phyloP scores from a whole-genome alignment of 2,888 invertebrate species.

The Eumacrocentrus americanus region DNA sequence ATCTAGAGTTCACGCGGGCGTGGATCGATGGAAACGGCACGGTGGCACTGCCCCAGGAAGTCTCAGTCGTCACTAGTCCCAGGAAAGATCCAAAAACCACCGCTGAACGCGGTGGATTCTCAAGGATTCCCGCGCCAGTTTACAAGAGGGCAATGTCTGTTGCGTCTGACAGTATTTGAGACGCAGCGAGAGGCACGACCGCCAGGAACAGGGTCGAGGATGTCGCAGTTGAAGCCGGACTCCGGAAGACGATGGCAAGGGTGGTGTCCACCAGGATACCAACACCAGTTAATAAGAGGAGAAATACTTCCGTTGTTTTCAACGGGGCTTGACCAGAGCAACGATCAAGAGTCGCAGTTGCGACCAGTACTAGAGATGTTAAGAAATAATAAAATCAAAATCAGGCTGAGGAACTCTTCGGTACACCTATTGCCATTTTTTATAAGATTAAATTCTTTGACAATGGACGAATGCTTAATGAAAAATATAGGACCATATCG shows the following conservation, averaged over 20 bases:
- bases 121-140: slow-evolving; percentile 65
- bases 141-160: slow-evolving; percentile 57
- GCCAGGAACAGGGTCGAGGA: not conserved
- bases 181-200: not conserved
- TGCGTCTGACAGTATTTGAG: slow-evolving; percentile 54
- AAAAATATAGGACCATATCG: slow-evolving; percentile 17
- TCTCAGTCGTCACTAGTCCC: slow-evolving; percentile 61
- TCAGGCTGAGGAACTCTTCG: not conserved
- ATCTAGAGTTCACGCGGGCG: slow-evolving; percentile 73
- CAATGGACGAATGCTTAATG: not conserved
- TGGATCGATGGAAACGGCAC: slow-evolving; percentile 78
- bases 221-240: not conserved
- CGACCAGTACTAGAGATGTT: not conserved
- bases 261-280: too few relatives aligned
- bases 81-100: slow-evolving; percentile 64
- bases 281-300: not conserved
- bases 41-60: slow-evolving; percentile 60
- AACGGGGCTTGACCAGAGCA: slow-evolving; percentile 20
- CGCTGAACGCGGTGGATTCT: slow-evolving; percentile 60
- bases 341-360: slow-evolving; percentile 14
- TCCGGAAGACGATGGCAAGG: not conserved
- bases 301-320: not conserved
- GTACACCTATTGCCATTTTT: not conserved
- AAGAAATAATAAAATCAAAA: not conserved
- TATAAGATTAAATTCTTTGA: not conserved